Percentiles rank a stretch among this genome's conserved stretches.
Conservation (phyloP, 2,113 vertebrate species). For the Circaetus cinerascens region DNA sequence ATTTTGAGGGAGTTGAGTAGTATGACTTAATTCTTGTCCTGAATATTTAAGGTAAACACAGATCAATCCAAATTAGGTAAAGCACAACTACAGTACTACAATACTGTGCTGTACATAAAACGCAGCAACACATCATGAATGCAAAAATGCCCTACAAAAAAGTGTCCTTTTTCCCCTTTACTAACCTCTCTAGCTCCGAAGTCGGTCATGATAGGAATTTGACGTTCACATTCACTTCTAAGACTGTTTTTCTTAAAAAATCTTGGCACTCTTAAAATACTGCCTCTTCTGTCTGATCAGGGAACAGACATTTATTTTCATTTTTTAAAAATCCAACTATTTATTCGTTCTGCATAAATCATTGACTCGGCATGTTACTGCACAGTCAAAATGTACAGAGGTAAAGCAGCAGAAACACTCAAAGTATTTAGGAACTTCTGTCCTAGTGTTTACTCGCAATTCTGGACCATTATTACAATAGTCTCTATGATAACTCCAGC, state of each 20-base stretch:
- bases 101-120: background rate
- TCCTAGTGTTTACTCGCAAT: background rate
- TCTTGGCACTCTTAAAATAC: background rate
- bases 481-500: background rate
- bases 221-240: background rate
- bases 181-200: background rate
- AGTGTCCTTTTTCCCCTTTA: background rate
- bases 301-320: background rate
- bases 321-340: background rate
- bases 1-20: background rate
- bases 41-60: constrained; percentile 11
- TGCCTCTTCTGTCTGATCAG: background rate
- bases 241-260: background rate
- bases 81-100: background rate
- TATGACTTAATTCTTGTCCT: background rate
- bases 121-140: accelerated
- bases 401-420: background rate
- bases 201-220: accelerated
- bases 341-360: background rate
- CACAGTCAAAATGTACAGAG: background rate
- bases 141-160: background rate
- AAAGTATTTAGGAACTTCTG: background rate
- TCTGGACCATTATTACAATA: background rate
- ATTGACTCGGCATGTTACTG: background rate
- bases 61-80: background rate